These are phyloP conservation scores for Atherinosoma microstoma DNA, from an alignment of 2,797 vertebrate genomes.

Conservation along the genomic window DNA sequence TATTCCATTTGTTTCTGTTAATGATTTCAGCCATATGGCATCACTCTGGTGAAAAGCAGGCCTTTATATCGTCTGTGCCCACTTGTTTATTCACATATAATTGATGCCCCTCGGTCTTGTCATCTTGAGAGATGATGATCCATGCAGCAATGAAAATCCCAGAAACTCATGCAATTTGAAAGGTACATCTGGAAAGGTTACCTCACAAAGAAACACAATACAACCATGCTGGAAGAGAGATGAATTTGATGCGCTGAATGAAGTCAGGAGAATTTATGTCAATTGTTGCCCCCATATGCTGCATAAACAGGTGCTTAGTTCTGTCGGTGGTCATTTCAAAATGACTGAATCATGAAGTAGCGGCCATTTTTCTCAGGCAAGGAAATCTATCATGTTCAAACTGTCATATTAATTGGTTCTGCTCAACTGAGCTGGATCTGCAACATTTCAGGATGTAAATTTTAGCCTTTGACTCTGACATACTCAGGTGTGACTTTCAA, in stretches of 20 bases:
- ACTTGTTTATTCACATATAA: constrained; percentile 67
- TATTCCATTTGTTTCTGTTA: constrained; percentile 44
- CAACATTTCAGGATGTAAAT: constrained; percentile 78
- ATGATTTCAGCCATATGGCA: constrained; percentile 64
- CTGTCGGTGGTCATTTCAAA: constrained; percentile 58
- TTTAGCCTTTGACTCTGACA: constrained; percentile 75
- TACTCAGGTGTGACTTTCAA: constrained; percentile 82
- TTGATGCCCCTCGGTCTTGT: constrained; percentile 59
- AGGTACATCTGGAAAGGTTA: background rate
- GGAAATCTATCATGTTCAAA: constrained; percentile 81
- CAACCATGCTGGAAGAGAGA: background rate
- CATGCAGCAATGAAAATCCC: background rate
- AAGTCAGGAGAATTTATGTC: background rate
- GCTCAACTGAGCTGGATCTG: constrained; percentile 81
- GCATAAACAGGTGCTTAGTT: constrained; percentile 38
- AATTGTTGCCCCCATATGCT: constrained; percentile 5
- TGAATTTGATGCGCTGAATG: background rate
- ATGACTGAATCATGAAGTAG: constrained; percentile 55
- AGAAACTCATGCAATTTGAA: constrained; percentile 7
- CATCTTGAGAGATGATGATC: constrained; percentile 44
- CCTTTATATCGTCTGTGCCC: constrained; percentile 47
- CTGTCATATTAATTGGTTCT: constrained; percentile 85
- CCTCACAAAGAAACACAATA: constrained; percentile 8
- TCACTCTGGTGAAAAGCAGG: constrained; percentile 44
- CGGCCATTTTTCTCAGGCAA: constrained; percentile 55